Percentiles rank a stretch among this genome's conserved stretches.
Evolutionary conservation across 2,797 vertebrate species (phyloP).

Genomic region (Salarias fasciatus): DNA sequence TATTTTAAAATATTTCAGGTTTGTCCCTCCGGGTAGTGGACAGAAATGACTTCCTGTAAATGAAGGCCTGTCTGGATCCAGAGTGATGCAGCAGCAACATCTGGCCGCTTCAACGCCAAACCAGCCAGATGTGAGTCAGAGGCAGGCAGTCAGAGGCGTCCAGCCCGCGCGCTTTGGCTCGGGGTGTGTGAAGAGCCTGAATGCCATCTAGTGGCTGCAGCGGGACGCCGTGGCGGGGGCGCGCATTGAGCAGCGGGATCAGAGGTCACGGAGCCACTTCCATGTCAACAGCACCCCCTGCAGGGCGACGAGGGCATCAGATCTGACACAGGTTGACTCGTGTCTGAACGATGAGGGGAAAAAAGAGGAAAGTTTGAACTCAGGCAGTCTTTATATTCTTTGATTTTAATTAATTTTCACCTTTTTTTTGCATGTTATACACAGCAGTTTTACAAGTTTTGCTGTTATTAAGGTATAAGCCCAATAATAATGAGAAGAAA

Average conservation of each 20-base stretch:
- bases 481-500: too few relatives aligned
- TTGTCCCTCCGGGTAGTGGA: too few relatives aligned
- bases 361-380: too few relatives aligned
- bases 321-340: neutral
- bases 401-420: too few relatives aligned
- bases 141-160: neutral
- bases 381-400: too few relatives aligned
- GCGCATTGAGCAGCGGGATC: constrained; percentile 35
- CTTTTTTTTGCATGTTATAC: too few relatives aligned
- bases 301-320: constrained; percentile 21
- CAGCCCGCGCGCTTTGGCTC: neutral
- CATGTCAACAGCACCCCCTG: constrained; percentile 72
- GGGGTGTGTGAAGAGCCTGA: constrained; percentile 61
- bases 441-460: too few relatives aligned
- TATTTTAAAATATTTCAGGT: too few relatives aligned
- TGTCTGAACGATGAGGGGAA: too few relatives aligned
- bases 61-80: too few relatives aligned
- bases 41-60: too few relatives aligned
- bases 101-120: constrained; percentile 29
- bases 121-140: constrained; percentile 18
- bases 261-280: constrained; percentile 42
- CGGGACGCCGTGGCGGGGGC: neutral
- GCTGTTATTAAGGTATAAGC: too few relatives aligned
- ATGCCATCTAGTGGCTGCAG: constrained; percentile 75
- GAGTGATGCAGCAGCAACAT: constrained; percentile 1